Base-by-base conservation (phyloP, 2,888 invertebrate genomes). In the Ophion costatus region DNA sequence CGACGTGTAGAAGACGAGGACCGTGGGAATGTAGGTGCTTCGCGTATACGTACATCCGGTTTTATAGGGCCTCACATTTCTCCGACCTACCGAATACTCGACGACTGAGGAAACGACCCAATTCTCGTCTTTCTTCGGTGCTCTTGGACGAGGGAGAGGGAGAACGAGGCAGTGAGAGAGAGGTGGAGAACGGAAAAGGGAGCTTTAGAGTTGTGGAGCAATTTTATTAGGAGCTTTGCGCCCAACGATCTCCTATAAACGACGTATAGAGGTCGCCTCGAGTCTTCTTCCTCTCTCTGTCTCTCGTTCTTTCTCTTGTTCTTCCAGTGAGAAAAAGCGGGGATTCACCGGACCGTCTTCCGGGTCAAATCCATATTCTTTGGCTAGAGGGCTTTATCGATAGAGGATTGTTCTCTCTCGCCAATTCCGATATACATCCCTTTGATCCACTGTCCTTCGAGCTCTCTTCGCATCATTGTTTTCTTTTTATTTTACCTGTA, bases 171-270 rank as follows among this genome's bases (percentile, higher is more conserved):
- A 51, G 63, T 4, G 63, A 80, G 66, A 70, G n/a, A 29, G 67
- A 10, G 64, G 33, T 29, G 38, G 42, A 14, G 38, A 20, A 38
- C 42, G 45, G 56, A 33, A 9, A 29, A 67, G 33, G 38, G 75
- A 51, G 76, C 61, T 73, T 73, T 73, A 9, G 69, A 24, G 9
- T 82, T 42, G 78, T 74, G 69, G 63, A 83, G 83, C 74, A 80
- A 80, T 83, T 83, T 83, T 80, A 83, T 83, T 83, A 83, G 70
- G 56, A 83, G 83, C 71, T 83, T 80, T 75, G 75, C 75, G 73
- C 57, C 67, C 66, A 70, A 76, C 63, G 76, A 80, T 83, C 80
- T 73, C 33, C 66, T 56, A 76, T 66, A 83, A 83, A 73, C 83
- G 75, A 75, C 69, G 79, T 75, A 38, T n/a, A n/a, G 75, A 64